phyloP scores from a whole-genome alignment of 2,113 vertebrate genomes.

The Pachypanchax playfairii region DNA sequence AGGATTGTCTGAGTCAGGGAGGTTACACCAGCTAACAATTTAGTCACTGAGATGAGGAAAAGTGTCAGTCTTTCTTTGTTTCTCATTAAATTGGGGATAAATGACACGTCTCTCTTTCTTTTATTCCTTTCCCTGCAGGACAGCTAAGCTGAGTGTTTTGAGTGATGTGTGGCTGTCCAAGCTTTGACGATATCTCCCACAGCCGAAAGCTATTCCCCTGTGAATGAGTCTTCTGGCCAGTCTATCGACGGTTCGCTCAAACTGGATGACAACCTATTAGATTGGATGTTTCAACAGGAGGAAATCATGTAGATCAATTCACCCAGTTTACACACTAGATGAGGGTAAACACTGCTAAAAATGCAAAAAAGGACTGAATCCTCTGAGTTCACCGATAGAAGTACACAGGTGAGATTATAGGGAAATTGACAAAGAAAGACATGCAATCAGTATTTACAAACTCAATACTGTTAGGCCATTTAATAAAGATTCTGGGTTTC shows the following conservation, averaged over 20 bases:
- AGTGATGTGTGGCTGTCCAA: constrained; percentile 12
- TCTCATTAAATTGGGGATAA: constrained; percentile 17
- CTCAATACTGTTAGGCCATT: constrained; percentile 13
- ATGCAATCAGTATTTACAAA: not conserved
- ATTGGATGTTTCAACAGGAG: constrained; percentile 24
- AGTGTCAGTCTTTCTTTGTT: constrained; percentile 14
- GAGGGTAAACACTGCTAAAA: constrained; percentile 15
- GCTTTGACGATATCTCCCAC: constrained; percentile 25
- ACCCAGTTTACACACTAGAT: constrained; percentile 12
- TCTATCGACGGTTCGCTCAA: constrained; percentile 39
- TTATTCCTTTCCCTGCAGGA: constrained; percentile 6
- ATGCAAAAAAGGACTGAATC: not conserved
- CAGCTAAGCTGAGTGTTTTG: constrained; percentile 12
- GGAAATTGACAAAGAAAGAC: constrained; percentile 2
- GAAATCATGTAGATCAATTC: constrained; percentile 26
- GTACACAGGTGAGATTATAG: constrained; percentile 3
- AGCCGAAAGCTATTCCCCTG: constrained; percentile 35
- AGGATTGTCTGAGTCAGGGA: constrained; percentile 29
- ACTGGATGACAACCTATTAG: constrained; percentile 42
- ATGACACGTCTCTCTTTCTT: not conserved
- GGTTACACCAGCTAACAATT: constrained; percentile 31
- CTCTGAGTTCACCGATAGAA: not conserved
- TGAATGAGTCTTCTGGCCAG: constrained; percentile 13
- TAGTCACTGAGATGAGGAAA: constrained; percentile 34
- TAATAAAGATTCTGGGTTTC: not conserved